Percentiles rank a stretch among this genome's conserved stretches.
These are phyloP conservation scores for Mirounga angustirostris DNA, from an alignment of 2,113 vertebrate genomes.

Conservation along the genomic window DNA sequence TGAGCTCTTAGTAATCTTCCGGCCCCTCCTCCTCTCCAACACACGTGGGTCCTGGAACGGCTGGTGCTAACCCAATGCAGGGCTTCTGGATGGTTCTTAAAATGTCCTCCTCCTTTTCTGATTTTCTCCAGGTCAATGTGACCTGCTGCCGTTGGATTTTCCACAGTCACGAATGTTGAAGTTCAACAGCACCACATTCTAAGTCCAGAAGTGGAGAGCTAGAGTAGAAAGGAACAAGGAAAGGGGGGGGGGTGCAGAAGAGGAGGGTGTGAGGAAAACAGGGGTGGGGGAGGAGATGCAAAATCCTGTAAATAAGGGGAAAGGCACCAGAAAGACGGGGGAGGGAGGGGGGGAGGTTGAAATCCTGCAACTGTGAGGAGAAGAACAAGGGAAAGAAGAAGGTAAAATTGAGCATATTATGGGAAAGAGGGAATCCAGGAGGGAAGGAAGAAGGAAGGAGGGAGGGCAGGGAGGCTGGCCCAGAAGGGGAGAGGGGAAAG, in stretches of 20 bases:
- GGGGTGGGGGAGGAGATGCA: not conserved
- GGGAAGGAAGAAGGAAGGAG: not conserved
- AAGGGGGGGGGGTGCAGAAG: not conserved
- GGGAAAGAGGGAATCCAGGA: no score
- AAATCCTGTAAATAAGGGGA: not conserved
- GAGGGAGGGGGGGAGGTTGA: not conserved
- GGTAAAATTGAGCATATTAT: not conserved
- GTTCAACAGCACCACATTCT: not conserved
- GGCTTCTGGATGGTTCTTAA: not conserved
- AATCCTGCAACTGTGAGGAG: not conserved
- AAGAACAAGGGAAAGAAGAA: not conserved
- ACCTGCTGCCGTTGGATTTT: not conserved
- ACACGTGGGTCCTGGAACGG: not conserved
- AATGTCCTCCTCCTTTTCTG: not conserved
- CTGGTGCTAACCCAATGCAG: rapidly evolving
- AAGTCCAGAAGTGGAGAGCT: not conserved
- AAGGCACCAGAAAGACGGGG: not conserved
- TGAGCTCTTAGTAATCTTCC: not conserved
- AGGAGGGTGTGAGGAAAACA: not conserved
- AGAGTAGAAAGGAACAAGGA: not conserved
- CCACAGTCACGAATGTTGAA: not conserved
- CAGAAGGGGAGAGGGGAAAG: rapidly evolving
- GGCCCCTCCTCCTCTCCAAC: no score
- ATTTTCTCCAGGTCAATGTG: rapidly evolving
- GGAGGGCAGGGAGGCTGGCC: not conserved